These are phyloP conservation scores for Brachyptera risi DNA, from an alignment of 2,888 invertebrate genomes.

Conservation along the genomic window DNA sequence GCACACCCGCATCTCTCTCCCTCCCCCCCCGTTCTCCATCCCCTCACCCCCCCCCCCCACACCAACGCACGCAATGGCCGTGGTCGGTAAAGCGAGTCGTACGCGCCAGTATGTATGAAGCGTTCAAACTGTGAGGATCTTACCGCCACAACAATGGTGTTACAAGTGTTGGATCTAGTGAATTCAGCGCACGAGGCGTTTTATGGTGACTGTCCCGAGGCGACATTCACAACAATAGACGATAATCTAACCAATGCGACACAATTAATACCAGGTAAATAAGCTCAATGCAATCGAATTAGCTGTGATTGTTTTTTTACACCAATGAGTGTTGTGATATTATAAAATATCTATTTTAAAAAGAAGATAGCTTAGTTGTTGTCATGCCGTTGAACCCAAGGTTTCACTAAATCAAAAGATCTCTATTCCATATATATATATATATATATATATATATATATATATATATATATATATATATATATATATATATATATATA, in stretches of 20 bases:
- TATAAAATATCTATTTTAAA: too few species aligned
- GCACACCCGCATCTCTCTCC: too few species aligned
- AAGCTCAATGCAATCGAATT: too few species aligned
- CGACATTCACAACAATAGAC: slow-evolving; percentile 26
- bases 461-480: too few species aligned
- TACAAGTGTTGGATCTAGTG: slow-evolving; percentile 64
- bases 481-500: too few species aligned
- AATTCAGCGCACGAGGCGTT: slow-evolving; percentile 64
- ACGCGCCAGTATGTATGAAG: slow-evolving; percentile 33
- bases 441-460: too few species aligned
- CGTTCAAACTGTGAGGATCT: slow-evolving; percentile 2
- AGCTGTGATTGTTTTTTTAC: too few species aligned
- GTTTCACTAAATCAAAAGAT: neutral
- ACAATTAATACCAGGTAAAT: slow-evolving; percentile 41
- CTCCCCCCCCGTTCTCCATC: too few species aligned
- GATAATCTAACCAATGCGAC: slow-evolving; percentile 40
- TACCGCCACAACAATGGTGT: slow-evolving; percentile 62
- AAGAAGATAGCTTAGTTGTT: neutral
- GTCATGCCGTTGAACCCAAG: too few species aligned
- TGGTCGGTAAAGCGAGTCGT: slow-evolving; percentile 23
- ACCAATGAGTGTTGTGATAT: too few species aligned
- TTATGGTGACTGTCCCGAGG: slow-evolving; percentile 58
- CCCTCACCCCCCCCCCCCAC: too few species aligned
- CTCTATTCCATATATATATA: neutral
- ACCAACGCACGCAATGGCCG: slow-evolving; percentile 15